Evolutionary conservation across 1,140 invertebrate species (phyloP).

Genomic region (Pissodes strobi): DNA sequence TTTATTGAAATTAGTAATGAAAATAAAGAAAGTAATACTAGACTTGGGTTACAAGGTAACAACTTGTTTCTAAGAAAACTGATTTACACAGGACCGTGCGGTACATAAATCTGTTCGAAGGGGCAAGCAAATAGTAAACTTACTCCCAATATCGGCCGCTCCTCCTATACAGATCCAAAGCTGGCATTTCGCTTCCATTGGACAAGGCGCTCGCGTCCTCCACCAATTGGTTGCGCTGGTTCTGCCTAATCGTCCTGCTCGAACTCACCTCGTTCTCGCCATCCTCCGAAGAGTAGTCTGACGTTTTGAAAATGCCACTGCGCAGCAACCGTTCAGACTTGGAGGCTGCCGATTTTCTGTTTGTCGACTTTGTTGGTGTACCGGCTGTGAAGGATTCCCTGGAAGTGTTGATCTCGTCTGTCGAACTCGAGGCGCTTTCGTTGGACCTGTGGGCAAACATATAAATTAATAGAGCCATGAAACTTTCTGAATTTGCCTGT

Average conservation of each 20-base stretch:
- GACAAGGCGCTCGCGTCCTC: constrained; percentile 39
- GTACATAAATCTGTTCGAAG: neutral
- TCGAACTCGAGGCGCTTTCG: constrained; percentile 27
- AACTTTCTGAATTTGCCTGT: too few relatives aligned
- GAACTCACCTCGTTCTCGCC: constrained; percentile 50
- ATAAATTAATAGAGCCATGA: too few relatives aligned
- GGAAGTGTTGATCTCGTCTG: constrained; percentile 29
- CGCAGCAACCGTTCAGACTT: neutral
- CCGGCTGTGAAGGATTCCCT: neutral
- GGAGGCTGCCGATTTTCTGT: constrained; percentile 4
- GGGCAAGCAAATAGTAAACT: constrained; percentile 51
- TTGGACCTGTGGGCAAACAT: constrained; percentile 17
- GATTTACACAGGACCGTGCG: too few relatives aligned
- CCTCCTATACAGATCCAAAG: constrained; percentile 62
- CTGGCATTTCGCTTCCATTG: constrained; percentile 41
- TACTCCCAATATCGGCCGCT: constrained; percentile 72
- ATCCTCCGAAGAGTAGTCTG: constrained; percentile 62
- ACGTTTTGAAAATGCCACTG: constrained; percentile 49
- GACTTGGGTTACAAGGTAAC: too few relatives aligned
- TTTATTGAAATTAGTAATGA: too few relatives aligned
- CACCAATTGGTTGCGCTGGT: constrained; percentile 45
- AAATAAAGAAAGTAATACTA: too few relatives aligned
- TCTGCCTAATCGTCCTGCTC: constrained; percentile 39
- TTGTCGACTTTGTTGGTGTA: neutral
- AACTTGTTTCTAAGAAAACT: too few relatives aligned